Evolutionary conservation across 2,113 vertebrate species (phyloP), one percentile per base, ranked within the genome.

Genomic region (Catharus bicknelli): DNA sequence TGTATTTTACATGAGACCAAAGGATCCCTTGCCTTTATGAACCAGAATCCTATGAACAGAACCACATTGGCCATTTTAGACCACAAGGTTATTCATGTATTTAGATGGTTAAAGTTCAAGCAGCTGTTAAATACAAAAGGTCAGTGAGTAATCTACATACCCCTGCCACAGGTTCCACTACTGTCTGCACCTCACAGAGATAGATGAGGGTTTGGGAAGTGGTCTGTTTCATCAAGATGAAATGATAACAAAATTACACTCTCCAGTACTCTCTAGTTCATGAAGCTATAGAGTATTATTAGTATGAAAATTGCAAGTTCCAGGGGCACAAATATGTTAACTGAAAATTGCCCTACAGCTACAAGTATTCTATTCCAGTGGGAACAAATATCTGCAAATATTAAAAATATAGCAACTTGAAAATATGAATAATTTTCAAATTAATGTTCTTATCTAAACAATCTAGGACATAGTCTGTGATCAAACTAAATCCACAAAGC

Each of bases 321-420:
- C 74, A 86, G 64, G 78, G 74, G 62, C 83, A 96, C 70, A 90
- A 69, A 79, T 22, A 67, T 0, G 7, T 90, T 77, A 93, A 91
- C 70, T 93, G 88, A 90, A 59, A 87, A 89, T 7, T 32, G 32
- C 66, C 73, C 77, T 86, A 81, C 25, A 79, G 59, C 73, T 93
- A 86, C 32, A 90, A 92, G 73, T 45, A 67, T 74, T 48, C 76
- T 86, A 86, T 63, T 91, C 59, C 93, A 92, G 48, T 85, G 77
- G 92, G 73, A 96, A 93, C 50, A 89, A 85, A 40, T 14, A 73
- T 25, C 64, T 81, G 86, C n/a, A 84, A 91, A 59, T 76, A 91
- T 48, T 83, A 83, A 93, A 94, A 94, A 91, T 64, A 90, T 3
- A 89, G 59, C 29, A 86, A 88, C 77, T 53, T 85, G 79, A 93